phyloP scores from a whole-genome alignment of 2,797 vertebrate genomes.

The Pachyuromys duprasi region DNA sequence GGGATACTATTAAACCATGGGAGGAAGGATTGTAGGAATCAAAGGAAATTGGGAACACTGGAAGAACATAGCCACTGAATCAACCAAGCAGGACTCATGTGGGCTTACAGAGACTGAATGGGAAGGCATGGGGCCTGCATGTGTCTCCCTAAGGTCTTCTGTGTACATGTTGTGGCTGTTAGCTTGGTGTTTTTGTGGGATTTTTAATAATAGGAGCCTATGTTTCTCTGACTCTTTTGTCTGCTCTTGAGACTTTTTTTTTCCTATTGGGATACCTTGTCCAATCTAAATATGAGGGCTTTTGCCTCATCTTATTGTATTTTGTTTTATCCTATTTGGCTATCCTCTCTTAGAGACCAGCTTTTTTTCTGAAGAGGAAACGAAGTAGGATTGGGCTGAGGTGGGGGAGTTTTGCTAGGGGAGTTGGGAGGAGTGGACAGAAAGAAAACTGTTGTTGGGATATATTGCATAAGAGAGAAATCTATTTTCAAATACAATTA shows the following conservation, averaged over 20 bases:
- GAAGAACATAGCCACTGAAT: no score
- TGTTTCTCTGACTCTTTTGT: background rate
- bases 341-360: background rate
- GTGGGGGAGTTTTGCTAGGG: background rate
- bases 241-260: background rate
- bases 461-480: background rate
- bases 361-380: background rate
- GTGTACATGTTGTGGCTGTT: background rate
- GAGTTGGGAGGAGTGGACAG: background rate
- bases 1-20: background rate
- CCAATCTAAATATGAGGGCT: background rate
- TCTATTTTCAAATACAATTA: background rate
- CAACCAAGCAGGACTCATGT: background rate
- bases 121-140: rapidly evolving
- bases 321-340: background rate
- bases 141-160: background rate
- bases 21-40: background rate
- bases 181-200: background rate
- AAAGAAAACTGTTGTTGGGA: background rate
- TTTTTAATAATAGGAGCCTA: background rate
- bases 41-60: no score
- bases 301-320: background rate
- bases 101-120: background rate
- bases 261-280: background rate
- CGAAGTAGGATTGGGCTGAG: background rate